Percentiles rank a stretch among this genome's conserved stretches.
Conservation (phyloP, 2,888 invertebrate genomes). For the Dione juno region DNA sequence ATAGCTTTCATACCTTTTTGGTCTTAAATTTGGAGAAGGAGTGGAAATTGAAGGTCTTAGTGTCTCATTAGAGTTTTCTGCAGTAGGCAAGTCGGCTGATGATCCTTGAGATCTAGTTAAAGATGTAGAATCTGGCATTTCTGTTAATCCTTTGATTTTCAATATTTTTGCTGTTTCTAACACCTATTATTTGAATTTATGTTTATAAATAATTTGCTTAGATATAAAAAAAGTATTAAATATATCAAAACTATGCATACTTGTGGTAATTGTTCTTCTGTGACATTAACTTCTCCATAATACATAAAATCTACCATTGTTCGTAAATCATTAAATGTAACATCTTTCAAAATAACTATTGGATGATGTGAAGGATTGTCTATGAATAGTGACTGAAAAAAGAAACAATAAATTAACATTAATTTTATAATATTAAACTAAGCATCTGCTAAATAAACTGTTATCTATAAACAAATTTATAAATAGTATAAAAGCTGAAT, state of each 20-base stretch:
- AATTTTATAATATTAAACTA: neutral
- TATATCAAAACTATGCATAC: constrained; percentile 58
- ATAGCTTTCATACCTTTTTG: constrained; percentile 71
- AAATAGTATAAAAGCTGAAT: neutral
- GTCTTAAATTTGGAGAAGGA: constrained; percentile 77
- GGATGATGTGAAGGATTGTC: constrained; percentile 95
- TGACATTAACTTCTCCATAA: constrained; percentile 95
- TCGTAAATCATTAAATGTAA: constrained; percentile 92
- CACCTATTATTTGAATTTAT: constrained; percentile 65
- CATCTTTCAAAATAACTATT: constrained; percentile 94
- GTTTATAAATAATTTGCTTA: neutral
- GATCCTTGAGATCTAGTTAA: constrained; percentile 88
- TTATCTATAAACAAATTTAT: neutral
- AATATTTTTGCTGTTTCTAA: constrained; percentile 92
- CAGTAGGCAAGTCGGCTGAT: constrained; percentile 79
- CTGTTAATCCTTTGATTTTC: constrained; percentile 94
- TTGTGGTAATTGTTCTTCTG: constrained; percentile 92
- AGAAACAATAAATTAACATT: neutral
- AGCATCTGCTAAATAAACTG: neutral
- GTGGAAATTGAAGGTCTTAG: constrained; percentile 86
- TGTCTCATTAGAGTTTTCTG: constrained; percentile 83
- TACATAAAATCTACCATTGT: constrained; percentile 97
- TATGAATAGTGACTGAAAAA: constrained; percentile 88
- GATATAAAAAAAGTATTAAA: neutral
- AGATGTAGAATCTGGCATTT: constrained; percentile 91